Evolutionary conservation across 2,888 invertebrate genomes (phyloP).

Genomic region (Ophioninae sp.): DNA sequence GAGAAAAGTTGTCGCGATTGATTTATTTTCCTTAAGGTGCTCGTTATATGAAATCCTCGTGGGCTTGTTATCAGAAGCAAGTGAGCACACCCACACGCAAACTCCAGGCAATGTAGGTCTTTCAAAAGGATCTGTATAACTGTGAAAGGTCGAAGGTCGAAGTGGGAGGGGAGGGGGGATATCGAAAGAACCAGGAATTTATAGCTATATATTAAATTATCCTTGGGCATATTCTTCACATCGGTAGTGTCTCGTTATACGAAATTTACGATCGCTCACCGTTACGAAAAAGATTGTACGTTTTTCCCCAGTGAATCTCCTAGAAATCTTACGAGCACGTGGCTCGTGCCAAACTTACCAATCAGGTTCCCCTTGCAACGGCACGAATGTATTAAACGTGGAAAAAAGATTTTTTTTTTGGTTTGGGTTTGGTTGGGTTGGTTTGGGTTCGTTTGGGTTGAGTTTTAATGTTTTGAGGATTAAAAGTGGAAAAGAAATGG

Average conservation of each 20-base stretch:
- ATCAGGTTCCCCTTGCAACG: not conserved
- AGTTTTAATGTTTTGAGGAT: too few species aligned
- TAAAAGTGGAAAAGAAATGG: too few species aligned
- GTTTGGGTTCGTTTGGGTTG: too few species aligned
- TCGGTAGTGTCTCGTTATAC: slow-evolving; percentile 56
- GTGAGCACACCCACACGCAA: slow-evolving; percentile 9
- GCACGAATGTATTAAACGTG: not conserved
- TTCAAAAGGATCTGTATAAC: not conserved
- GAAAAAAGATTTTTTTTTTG: not conserved
- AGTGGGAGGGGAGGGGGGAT: not conserved
- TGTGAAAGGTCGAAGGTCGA: not conserved
- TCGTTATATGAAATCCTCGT: slow-evolving; percentile 49
- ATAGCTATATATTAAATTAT: slow-evolving; percentile 47
- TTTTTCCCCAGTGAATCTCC: slow-evolving; percentile 21
- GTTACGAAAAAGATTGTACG: slow-evolving; percentile 30
- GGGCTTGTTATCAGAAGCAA: slow-evolving; percentile 51
- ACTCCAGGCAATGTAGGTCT: slow-evolving; percentile 31
- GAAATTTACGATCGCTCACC: slow-evolving; percentile 48
- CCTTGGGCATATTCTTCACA: slow-evolving; percentile 19
- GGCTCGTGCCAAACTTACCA: slow-evolving; percentile 1
- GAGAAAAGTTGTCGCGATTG: not conserved
- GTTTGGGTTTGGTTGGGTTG: too few species aligned
- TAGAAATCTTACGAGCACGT: slow-evolving; percentile 9
- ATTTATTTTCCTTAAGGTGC: slow-evolving; percentile 35
- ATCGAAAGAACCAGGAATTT: not conserved